Conservation (phyloP, 2,797 vertebrate species). For the Pempheris klunzingeri region DNA sequence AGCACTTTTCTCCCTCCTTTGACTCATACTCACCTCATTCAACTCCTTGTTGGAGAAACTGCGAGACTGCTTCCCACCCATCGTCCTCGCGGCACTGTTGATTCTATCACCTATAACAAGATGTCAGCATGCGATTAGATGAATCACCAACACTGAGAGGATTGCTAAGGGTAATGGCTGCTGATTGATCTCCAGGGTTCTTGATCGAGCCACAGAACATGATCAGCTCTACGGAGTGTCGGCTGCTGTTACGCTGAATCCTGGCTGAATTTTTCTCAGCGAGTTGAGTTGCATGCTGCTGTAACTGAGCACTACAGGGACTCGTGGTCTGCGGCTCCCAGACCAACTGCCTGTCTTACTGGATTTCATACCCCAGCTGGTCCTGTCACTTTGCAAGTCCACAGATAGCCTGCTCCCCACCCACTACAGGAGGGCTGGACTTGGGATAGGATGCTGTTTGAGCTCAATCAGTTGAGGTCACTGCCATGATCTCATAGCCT, state of each 20-base stretch:
- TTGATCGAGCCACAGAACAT: constrained; percentile 46
- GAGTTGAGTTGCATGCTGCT: constrained; percentile 54
- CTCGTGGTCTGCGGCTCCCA: constrained; percentile 76
- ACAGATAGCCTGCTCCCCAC: constrained; percentile 84
- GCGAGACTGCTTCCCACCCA: constrained; percentile 88
- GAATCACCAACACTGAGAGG: constrained; percentile 33
- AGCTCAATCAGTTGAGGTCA: constrained; percentile 71
- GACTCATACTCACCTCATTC: constrained; percentile 61
- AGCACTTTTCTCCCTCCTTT: constrained; percentile 59
- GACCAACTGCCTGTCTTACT: constrained; percentile 84
- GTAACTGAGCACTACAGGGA: constrained; percentile 67
- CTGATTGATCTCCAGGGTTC: constrained; percentile 41
- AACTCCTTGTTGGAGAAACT: constrained; percentile 76
- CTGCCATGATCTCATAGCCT: constrained; percentile 62
- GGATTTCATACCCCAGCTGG: constrained; percentile 90
- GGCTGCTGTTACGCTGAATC: constrained; percentile 44
- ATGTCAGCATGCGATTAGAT: constrained; percentile 42
- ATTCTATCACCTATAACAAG: constrained; percentile 13
- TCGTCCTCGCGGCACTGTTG: constrained; percentile 59
- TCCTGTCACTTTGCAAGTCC: constrained; percentile 90
- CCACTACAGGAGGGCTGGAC: constrained; percentile 51
- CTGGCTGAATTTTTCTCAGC: constrained; percentile 31
- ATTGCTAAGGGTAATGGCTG: constrained; percentile 23
- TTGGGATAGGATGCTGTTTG: constrained; percentile 59
- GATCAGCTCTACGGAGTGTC: constrained; percentile 32